Evolutionary conservation across 1,140 invertebrate species (phyloP), one percentile per base, ranked within the genome.

Genomic region (Nylanderia fulva): DNA sequence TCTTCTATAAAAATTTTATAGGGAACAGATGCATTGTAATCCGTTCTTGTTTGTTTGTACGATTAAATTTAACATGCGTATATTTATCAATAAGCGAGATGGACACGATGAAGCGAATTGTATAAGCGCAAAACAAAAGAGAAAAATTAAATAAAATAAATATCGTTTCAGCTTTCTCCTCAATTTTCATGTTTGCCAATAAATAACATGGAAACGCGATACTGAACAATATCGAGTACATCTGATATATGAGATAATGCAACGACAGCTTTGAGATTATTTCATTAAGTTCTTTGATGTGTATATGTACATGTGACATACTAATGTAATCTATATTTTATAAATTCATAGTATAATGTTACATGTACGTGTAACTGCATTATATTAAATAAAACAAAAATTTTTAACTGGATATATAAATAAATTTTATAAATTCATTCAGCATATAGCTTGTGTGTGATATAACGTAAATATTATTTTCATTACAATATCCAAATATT

Each of bases 111-210:
- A 39, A 79, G 1, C 63, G 13, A 68, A 68, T 56, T 68, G 54
- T 29, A 54, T n/a, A n/a, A 58, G 33, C 33, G 9, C 45, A 54
- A 54, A 48, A 21, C 29, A 58, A 79, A 54, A 54, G 15, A 18
- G 21, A 13, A 45, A 79, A 54, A 68, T 24, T 29, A 68, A 54
- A 79, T 68, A n/a, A 68, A 79, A 54, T 9, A 4, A 79, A 39
- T 64, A 79, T 68, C 8, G 21, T 64, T 68, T n/a, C 11, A 39
- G 63, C 29, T 68, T 66, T 8, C 45, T 21, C 36, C 21, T 39
- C 61, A 66, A 79, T 79, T 79, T 79, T 54, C 61, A 13, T 52
- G 68, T 54, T 18, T 18, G 24, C 21, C 48, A 39, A 79, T 79
- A 68, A 56, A 68, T 68, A 68, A 68, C 27, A 36, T 29, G 33